Base-by-base conservation (phyloP, 2,888 invertebrate genomes). In the Yponomeuta cagnagella region DNA sequence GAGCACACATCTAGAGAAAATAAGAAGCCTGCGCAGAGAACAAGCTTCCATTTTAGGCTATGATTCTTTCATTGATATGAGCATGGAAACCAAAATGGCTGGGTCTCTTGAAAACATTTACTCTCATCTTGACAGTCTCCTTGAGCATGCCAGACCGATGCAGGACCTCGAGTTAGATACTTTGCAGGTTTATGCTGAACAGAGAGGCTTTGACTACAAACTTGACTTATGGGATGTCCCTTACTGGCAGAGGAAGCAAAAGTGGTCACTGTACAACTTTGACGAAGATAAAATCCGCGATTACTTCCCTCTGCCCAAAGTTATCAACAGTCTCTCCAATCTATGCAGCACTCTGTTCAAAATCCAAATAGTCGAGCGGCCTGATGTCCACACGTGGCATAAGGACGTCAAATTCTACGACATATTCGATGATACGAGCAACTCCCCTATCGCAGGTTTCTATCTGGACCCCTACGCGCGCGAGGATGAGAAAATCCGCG, bases 21-120 rank as follows among this genome's bases (percentile, higher is more conserved):
- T 98, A 70, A 93, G 98, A 63, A 88, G 83, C 68, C 81, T 94
- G 63, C 93, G 97, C 75, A 87, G 88, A 66, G 94, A 95, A 63
- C 95, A 96, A 79, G 98, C 98, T 0, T 92, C 94, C 74, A 78
- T 95, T 15, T 87, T 98, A 10, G 98, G 98, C 0, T 98, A 94
- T 82, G 93, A 95, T 73, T 94, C 94, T 71, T 98, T 92, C 85
- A 95, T 95, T 0, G 95, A 97, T 63, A 95, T 98, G 95, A 97
- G 97, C 63, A 97, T 98, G 97, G 95, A 96, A 88, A 98, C 97
- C 0, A 98, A 98, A 93, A 94, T 98, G 97, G 97, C 98, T 9
- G 96, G 95, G 10, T 95, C 93, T 74, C 87, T 97, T 15, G 94
- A 96, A 70, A 96, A 95, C 83, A 95, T 98, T 0, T 92, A 95